Percentiles rank a stretch among this genome's conserved stretches.
phyloP scores from a whole-genome alignment of 2,888 invertebrate genomes.

The Psylliodes chrysocephalus region DNA sequence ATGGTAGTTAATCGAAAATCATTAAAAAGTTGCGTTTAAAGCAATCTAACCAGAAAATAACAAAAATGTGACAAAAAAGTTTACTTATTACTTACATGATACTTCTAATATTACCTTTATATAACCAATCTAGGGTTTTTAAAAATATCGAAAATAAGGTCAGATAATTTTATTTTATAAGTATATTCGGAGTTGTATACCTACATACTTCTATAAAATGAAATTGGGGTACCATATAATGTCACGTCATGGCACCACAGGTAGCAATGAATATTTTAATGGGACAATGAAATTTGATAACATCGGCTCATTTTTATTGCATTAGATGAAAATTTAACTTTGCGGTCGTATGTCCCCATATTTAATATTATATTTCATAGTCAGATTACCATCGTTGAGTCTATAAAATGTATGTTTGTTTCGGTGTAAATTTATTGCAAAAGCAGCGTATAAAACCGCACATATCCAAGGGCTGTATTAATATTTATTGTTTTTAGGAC shows the following conservation, averaged over 20 bases:
- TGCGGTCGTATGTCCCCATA: constrained; percentile 19
- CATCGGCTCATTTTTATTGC: constrained; percentile 23
- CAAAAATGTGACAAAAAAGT: too few relatives aligned
- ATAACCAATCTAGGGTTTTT: too few relatives aligned
- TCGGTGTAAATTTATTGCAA: constrained; percentile 27
- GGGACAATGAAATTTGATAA: constrained; percentile 19
- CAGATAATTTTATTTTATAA: neutral
- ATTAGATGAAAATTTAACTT: constrained; percentile 27
- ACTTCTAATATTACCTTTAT: too few relatives aligned
- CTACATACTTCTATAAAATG: neutral
- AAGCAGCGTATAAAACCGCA: constrained; percentile 31
- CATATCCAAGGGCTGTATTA: constrained; percentile 23
- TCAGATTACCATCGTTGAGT: constrained; percentile 24
- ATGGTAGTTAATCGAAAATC: too few relatives aligned
- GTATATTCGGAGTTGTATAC: neutral
- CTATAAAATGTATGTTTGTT: constrained; percentile 29
- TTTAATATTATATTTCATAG: constrained; percentile 30
- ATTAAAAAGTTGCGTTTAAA: too few relatives aligned
- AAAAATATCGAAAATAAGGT: too few relatives aligned
- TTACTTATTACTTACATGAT: too few relatives aligned
- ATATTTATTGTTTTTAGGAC: constrained; percentile 30
- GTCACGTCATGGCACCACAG: constrained; percentile 21
- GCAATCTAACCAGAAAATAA: too few relatives aligned
- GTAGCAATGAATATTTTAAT: constrained; percentile 28
- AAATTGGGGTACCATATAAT: neutral